Conservation (phyloP, 2,113 vertebrate genomes). For the Cynopterus brachyotis region DNA sequence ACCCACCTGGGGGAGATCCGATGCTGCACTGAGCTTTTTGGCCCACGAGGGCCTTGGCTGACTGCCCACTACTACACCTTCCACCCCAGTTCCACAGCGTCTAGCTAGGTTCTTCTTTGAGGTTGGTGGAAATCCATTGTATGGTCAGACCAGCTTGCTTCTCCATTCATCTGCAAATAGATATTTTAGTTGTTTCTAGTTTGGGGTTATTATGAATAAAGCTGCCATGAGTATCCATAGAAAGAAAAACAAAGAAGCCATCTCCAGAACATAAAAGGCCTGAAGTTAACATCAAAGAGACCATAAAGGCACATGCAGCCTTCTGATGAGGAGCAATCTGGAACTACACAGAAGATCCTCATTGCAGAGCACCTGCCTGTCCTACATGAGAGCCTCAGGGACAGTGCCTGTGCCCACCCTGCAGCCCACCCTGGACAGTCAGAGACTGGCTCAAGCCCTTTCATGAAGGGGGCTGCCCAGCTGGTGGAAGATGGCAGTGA, state of each 20-base stretch:
- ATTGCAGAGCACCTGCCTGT: neutral
- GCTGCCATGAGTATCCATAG: neutral
- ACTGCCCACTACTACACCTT: neutral
- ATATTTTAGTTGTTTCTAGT: neutral
- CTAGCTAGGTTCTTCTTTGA: neutral
- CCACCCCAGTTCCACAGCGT: too few relatives aligned
- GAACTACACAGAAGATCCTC: neutral
- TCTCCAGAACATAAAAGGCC: neutral
- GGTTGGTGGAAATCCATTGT: neutral
- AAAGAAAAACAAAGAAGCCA: neutral
- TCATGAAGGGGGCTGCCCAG: neutral
- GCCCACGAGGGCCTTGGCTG: fast-evolving
- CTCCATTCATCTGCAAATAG: neutral
- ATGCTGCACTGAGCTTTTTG: neutral
- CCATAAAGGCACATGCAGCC: neutral
- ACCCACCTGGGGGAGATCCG: neutral
- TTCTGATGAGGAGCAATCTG: neutral
- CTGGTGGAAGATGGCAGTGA: neutral
- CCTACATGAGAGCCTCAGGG: too few relatives aligned
- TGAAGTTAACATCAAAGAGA: neutral
- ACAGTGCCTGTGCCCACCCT: neutral
- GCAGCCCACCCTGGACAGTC: neutral
- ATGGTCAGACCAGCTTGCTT: neutral
- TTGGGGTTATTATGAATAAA: neutral
- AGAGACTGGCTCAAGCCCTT: neutral